A percentile compares a stretch with the other conserved stretches of the same genome.
phyloP scores from a whole-genome alignment of 2,797 vertebrate species.

The Crocidura indochinensis region DNA sequence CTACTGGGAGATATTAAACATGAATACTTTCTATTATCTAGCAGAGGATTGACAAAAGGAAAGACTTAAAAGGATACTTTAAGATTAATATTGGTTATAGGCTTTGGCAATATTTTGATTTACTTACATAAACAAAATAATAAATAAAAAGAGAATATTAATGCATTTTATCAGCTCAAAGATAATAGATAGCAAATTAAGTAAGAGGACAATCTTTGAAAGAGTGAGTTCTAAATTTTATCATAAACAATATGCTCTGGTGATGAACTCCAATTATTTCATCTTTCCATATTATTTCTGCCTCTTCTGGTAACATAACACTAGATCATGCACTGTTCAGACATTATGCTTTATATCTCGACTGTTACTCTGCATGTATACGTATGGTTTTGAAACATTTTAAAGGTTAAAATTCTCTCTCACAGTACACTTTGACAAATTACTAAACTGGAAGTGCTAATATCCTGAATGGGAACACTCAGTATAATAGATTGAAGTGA shows the following conservation, averaged over 20 bases:
- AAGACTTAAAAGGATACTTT: too few species aligned
- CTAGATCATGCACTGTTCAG: not conserved
- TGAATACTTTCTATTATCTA: too few species aligned
- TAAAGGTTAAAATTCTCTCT: constrained; percentile 9
- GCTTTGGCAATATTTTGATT: too few species aligned
- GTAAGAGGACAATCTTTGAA: not conserved
- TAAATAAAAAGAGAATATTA: too few species aligned
- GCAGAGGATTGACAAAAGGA: too few species aligned
- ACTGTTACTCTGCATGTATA: not conserved
- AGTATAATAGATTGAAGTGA: not conserved
- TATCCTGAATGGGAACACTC: not conserved
- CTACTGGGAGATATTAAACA: not conserved
- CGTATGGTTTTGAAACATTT: constrained; percentile 31
- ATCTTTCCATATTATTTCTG: not conserved
- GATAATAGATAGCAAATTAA: not conserved
- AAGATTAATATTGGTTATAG: too few species aligned
- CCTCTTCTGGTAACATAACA: not conserved
- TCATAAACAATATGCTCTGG: not conserved
- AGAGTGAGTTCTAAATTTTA: not conserved
- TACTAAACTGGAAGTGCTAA: not conserved
- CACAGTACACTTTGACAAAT: constrained; percentile 3
- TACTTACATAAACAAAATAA: too few species aligned
- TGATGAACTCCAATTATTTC: not conserved
- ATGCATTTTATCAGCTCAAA: not conserved
- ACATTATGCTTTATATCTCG: not conserved